Evolutionary conservation across 2,888 invertebrate species (phyloP).

Genomic region (Microplitis deprimator): DNA sequence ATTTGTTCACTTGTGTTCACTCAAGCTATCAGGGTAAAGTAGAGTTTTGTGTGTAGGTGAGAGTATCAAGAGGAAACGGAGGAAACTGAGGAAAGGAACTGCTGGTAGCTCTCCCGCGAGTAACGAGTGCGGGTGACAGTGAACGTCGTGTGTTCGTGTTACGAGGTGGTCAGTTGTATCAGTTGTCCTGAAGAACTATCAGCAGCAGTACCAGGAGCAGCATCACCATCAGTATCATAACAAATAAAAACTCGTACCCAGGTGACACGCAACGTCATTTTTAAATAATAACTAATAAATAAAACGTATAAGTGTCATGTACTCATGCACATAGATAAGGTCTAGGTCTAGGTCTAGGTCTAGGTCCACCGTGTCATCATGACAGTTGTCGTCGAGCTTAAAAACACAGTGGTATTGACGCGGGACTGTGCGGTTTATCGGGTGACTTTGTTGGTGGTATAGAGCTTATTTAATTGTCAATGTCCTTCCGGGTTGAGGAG

Average conservation of each 20-base stretch:
- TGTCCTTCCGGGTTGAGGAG: constrained; percentile 32
- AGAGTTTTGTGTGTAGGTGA: not conserved
- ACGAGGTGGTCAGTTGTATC: not conserved
- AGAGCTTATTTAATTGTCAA: constrained; percentile 13
- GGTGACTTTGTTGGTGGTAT: not conserved
- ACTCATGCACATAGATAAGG: no score
- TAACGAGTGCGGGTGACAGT: not conserved
- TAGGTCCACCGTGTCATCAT: not conserved
- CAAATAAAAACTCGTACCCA: not conserved
- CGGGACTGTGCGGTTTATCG: not conserved
- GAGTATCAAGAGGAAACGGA: not conserved
- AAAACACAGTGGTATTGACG: not conserved
- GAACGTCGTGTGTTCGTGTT: not conserved
- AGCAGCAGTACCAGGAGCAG: not conserved
- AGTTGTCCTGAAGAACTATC: not conserved
- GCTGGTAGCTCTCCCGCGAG: no score
- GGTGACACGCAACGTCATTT: not conserved
- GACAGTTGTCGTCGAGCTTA: not conserved
- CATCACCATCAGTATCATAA: not conserved
- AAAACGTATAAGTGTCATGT: no score
- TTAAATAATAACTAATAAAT: no score
- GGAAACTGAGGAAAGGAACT: not conserved
- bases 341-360: no score
- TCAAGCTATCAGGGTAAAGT: not conserved
- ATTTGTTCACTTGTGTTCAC: not conserved